phyloP scores from a whole-genome alignment of 2,113 vertebrate species.

The Salvelinus sp. region DNA sequence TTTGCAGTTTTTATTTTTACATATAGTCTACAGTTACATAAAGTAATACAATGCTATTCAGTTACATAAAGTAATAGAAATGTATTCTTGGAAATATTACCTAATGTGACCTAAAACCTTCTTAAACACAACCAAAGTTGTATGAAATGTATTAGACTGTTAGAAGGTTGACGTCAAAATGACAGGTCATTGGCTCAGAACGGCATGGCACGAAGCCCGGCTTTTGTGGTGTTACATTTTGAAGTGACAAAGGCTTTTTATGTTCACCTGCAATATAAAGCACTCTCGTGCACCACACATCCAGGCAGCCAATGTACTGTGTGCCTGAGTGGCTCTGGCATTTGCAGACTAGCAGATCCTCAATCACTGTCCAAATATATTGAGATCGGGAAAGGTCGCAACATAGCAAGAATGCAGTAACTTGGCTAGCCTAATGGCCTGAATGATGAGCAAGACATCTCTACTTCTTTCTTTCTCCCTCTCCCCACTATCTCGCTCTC shows the following conservation, averaged over 20 bases:
- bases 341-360: constrained; percentile 4
- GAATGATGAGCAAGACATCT: constrained; percentile 9
- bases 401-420: neutral
- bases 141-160: too few relatives aligned
- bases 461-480: neutral
- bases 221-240: neutral
- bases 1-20: too few relatives aligned
- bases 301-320: constrained; percentile 4
- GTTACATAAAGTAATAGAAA: too few relatives aligned
- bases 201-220: too few relatives aligned
- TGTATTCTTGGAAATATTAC: too few relatives aligned
- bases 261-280: neutral
- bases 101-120: too few relatives aligned
- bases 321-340: neutral
- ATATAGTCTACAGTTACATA: too few relatives aligned
- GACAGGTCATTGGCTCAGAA: too few relatives aligned
- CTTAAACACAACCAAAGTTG: too few relatives aligned
- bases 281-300: neutral
- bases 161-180: too few relatives aligned
- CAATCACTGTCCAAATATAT: neutral
- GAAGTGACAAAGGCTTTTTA: neutral
- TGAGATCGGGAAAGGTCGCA: constrained; percentile 2
- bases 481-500: neutral
- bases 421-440: neutral
- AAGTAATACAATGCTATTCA: too few relatives aligned